A percentile compares a stretch with the other conserved stretches of the same genome.
phyloP scores from a whole-genome alignment of 2,113 vertebrate genomes.

The Machaerirhynchus nigripectus region DNA sequence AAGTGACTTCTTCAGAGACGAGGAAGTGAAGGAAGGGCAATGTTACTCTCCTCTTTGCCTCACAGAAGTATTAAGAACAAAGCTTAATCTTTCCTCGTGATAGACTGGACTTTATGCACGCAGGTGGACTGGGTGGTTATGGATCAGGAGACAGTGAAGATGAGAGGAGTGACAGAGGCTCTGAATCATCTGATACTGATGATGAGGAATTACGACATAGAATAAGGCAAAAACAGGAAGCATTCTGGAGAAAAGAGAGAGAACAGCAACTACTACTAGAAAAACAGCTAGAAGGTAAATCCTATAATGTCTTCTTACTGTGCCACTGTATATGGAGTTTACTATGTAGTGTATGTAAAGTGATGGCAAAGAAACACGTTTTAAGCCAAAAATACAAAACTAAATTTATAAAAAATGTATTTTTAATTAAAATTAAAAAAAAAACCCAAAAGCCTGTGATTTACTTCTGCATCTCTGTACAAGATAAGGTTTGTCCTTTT shows the following conservation, averaged over 20 bases:
- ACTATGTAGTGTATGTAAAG: neutral
- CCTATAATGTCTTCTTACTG: neutral
- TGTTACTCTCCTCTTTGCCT: slow-evolving; percentile 71
- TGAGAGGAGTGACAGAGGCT: slow-evolving; percentile 88
- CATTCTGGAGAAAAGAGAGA: slow-evolving; percentile 95
- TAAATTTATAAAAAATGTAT: neutral
- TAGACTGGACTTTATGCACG: slow-evolving; percentile 89
- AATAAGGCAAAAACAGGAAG: slow-evolving; percentile 97
- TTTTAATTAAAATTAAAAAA: neutral
- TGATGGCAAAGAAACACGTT: neutral
- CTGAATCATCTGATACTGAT: slow-evolving; percentile 97
- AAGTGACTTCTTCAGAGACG: slow-evolving; percentile 70
- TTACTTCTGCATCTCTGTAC: neutral
- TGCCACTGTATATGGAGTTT: neutral
- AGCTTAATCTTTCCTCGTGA: slow-evolving; percentile 70
- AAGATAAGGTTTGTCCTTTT: neutral
- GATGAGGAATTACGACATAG: slow-evolving; percentile 94
- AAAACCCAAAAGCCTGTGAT: rapidly evolving
- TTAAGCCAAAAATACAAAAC: neutral
- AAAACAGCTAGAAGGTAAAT: slow-evolving; percentile 87
- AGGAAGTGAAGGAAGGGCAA: slow-evolving; percentile 72
- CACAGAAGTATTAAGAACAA: slow-evolving; percentile 71
- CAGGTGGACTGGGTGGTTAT: slow-evolving; percentile 98
- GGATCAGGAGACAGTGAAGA: slow-evolving; percentile 97
- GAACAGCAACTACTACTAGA: slow-evolving; percentile 88